Evolutionary conservation across 2,888 invertebrate species (phyloP).

Genomic region (Seira musarum): DNA sequence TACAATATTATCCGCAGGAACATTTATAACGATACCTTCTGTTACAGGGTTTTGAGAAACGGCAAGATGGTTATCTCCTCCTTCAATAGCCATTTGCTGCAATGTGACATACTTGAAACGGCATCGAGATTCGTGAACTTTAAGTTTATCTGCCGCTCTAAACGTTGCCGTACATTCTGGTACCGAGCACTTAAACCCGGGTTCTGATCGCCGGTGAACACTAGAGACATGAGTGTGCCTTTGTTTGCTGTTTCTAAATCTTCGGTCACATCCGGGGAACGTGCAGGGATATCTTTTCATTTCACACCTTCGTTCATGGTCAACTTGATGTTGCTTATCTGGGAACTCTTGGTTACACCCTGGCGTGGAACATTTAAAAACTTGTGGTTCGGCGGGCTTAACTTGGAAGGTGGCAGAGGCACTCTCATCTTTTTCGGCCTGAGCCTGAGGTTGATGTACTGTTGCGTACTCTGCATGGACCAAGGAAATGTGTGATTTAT

Average conservation of each 20-base stretch:
- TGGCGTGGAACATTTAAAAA: constrained; percentile 58
- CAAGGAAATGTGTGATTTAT: too few species aligned
- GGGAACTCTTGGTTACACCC: constrained; percentile 57
- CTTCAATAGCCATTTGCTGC: constrained; percentile 59
- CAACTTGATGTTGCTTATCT: constrained; percentile 55
- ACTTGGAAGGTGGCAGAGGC: constrained; percentile 55
- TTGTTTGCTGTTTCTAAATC: constrained; percentile 62
- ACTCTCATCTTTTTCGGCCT: constrained; percentile 55
- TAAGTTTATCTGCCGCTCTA: constrained; percentile 56
- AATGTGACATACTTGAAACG: constrained; percentile 59
- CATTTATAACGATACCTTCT: constrained; percentile 58
- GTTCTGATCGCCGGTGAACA: constrained; percentile 57
- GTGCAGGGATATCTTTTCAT: constrained; percentile 60
- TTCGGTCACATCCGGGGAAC: constrained; percentile 59
- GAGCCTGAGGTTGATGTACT: constrained; percentile 57
- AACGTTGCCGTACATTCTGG: constrained; percentile 62
- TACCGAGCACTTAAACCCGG: constrained; percentile 59
- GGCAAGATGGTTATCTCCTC: constrained; percentile 51
- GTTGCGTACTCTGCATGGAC: constrained; percentile 12
- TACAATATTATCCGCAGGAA: constrained; percentile 59
- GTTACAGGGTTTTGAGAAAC: constrained; percentile 54
- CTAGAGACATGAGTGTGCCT: constrained; percentile 59
- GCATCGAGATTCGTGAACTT: constrained; percentile 63
- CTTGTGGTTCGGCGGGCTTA: constrained; percentile 39
- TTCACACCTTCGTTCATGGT: constrained; percentile 60